Conservation (phyloP, 2,888 invertebrate genomes). For the Metopia argyrocephala region DNA sequence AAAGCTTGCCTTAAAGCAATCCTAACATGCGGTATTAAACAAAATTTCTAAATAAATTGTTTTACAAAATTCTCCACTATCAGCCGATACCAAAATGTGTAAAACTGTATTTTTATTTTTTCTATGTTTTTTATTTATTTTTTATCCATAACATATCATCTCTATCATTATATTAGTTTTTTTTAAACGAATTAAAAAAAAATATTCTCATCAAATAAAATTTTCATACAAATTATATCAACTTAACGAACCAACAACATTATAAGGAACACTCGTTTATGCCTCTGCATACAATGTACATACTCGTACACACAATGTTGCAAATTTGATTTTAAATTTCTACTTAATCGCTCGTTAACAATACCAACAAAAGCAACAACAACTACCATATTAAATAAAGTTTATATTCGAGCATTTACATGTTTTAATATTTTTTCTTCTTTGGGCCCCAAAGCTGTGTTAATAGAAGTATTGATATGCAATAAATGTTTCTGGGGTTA, state of each 20-base stretch:
- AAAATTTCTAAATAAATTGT: too few species aligned
- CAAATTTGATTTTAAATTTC: not conserved
- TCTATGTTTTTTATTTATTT: too few species aligned
- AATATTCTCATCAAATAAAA: not conserved
- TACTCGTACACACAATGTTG: too few species aligned
- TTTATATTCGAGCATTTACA: not conserved
- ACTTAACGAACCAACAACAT: not conserved
- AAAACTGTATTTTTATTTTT: too few species aligned
- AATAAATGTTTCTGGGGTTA: not conserved
- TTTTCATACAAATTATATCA: not conserved
- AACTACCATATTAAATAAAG: too few species aligned
- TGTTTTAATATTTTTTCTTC: not conserved
- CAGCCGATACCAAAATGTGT: too few species aligned
- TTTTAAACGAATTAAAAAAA: not conserved
- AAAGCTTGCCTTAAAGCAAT: too few species aligned
- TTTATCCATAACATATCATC: too few species aligned
- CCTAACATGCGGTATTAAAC: too few species aligned
- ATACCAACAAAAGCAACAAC: not conserved
- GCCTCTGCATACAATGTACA: not conserved
- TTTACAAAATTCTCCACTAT: too few species aligned
- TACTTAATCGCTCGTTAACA: not conserved
- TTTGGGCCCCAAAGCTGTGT: not conserved
- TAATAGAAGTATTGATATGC: not conserved
- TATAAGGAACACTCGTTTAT: not conserved
- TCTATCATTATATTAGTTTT: too few species aligned